Conservation (phyloP, 2,113 vertebrate species). For the Lophotis ruficrista region DNA sequence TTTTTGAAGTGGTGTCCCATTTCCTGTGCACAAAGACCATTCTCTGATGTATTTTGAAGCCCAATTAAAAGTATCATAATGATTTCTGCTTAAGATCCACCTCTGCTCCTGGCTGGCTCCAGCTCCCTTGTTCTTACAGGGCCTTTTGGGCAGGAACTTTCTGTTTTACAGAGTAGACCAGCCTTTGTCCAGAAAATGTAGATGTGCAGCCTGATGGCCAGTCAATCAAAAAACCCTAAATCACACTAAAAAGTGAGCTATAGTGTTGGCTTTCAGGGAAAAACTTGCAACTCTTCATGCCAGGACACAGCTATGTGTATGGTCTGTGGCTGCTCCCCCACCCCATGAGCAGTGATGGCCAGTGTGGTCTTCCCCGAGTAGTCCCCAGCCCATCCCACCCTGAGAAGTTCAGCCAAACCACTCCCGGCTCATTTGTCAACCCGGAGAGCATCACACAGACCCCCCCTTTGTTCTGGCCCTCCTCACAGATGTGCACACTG, state of each 20-base stretch:
- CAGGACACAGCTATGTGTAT: neutral
- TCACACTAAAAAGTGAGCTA: neutral
- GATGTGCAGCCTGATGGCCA: neutral
- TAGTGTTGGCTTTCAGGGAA: neutral
- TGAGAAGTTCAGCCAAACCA: neutral
- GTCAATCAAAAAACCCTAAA: neutral
- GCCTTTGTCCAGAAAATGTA: neutral
- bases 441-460: neutral
- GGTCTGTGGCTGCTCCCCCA: neutral
- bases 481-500: neutral
- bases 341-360: neutral
- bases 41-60: neutral
- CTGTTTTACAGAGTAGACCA: neutral
- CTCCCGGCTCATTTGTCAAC: neutral
- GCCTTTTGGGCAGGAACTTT: neutral
- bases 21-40: constrained; percentile 25
- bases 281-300: neutral
- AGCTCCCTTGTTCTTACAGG: neutral
- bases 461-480: neutral
- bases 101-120: neutral
- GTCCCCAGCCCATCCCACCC: neutral
- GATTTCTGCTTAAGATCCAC: neutral
- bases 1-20: constrained; percentile 55
- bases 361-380: fast-evolving
- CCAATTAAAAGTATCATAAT: neutral